Evolutionary conservation across 2,888 invertebrate species (phyloP).

Genomic region (Acheta domesticus): DNA sequence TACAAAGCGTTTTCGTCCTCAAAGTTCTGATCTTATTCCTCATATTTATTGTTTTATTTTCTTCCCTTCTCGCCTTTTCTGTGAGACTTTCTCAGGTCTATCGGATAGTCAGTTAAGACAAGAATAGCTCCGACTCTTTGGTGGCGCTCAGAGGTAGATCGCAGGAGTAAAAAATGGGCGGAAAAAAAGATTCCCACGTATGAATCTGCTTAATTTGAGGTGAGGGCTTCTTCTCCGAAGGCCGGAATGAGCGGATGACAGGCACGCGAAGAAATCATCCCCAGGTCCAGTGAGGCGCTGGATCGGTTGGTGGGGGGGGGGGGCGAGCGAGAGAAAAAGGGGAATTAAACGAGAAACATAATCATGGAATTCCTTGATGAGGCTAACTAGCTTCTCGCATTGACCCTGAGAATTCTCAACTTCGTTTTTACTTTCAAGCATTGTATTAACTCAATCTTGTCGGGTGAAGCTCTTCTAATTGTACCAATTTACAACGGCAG

Average conservation of each 20-base stretch:
- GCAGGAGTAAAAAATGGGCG: neutral
- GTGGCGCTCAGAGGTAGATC: no score
- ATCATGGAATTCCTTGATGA: slow-evolving; percentile 9
- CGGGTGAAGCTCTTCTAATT: neutral
- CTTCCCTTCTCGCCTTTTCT: no score
- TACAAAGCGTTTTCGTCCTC: no score
- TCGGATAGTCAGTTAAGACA: no score
- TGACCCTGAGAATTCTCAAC: neutral
- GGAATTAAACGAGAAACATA: slow-evolving; percentile 18
- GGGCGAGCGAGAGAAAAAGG: neutral
- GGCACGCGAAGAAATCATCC: slow-evolving; percentile 8
- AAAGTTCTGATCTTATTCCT: no score
- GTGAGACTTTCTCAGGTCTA: no score
- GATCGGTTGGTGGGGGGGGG: neutral
- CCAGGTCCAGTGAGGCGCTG: neutral
- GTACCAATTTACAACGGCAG: neutral
- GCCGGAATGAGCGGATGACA: neutral
- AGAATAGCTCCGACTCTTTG: no score
- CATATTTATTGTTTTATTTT: no score
- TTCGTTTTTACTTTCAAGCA: neutral
- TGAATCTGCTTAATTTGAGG: neutral
- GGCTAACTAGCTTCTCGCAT: slow-evolving; percentile 1
- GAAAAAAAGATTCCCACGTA: neutral
- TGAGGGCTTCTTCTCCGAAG: neutral
- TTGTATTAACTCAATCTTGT: neutral